Percentiles rank a stretch among this genome's conserved stretches.
Evolutionary conservation across 2,888 invertebrate species (phyloP).

Genomic region (Zaprionus obscuricornis): DNA sequence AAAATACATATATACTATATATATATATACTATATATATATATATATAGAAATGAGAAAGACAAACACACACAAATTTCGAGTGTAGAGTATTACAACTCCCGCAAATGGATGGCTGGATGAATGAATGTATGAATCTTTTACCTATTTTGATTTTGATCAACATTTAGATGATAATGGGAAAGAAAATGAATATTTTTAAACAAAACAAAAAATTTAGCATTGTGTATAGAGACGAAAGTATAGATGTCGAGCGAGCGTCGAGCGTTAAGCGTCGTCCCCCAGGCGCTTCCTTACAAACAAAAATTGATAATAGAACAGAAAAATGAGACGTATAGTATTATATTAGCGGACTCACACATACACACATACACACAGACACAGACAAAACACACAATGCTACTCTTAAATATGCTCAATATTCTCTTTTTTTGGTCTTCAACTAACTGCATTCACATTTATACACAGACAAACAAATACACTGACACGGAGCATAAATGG

Average conservation of each 20-base stretch:
- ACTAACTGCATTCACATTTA: conserved; percentile 17
- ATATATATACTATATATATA: conserved; percentile 31
- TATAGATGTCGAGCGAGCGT: conserved; percentile 26
- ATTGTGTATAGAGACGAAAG: conserved; percentile 67
- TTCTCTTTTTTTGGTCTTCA: conserved; percentile 11
- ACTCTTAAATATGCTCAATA: conserved; percentile 36
- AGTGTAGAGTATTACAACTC: conserved; percentile 33
- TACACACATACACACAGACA: conserved; percentile 18
- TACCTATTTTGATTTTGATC: conserved; percentile 47
- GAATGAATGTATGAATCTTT: conserved; percentile 24
- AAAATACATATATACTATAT: conserved; percentile 20
- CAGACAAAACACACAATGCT: conserved; percentile 15
- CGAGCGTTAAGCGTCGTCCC: conserved; percentile 43
- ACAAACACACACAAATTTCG: conserved; percentile 7
- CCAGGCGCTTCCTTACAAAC: conserved; percentile 62
- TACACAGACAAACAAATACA: conserved; percentile 22
- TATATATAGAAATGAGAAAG: conserved; percentile 39
- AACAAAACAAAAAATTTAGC: conserved; percentile 60
- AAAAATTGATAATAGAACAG: conserved; percentile 62
- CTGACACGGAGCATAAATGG: conserved; percentile 24
- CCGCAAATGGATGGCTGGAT: conserved; percentile 16
- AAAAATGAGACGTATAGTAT: conserved; percentile 61
- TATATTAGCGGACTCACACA: conserved; percentile 43
- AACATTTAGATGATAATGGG: conserved; percentile 63
- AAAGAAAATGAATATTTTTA: conserved; percentile 61